Evolutionary conservation across 2,797 vertebrate genomes (phyloP).

Genomic region (Neosilurus mollespiculum): DNA sequence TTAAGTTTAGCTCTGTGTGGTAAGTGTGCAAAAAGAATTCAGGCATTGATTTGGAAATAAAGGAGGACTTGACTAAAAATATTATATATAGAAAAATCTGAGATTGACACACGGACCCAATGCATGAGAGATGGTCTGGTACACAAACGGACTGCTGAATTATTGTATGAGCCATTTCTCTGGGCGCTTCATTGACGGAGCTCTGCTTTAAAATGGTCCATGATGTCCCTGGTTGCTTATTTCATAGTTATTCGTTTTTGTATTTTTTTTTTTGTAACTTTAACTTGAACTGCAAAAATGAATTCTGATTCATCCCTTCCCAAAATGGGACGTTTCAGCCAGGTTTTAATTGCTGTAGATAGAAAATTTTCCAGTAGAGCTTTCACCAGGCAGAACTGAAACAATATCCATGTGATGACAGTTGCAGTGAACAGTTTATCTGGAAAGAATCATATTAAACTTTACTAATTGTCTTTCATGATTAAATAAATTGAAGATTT

Average conservation of each 20-base stretch:
- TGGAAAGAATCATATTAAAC: slow-evolving; percentile 11
- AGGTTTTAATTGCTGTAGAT: background rate
- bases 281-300: background rate
- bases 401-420: slow-evolving; percentile 31
- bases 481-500: background rate
- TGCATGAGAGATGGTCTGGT: too few relatives aligned
- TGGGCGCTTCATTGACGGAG: too few relatives aligned
- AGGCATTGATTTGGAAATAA: too few relatives aligned
- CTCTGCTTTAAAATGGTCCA: background rate
- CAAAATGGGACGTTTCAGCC: background rate
- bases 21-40: too few relatives aligned
- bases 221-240: background rate
- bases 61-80: too few relatives aligned
- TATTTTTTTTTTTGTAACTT: too few relatives aligned
- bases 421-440: background rate
- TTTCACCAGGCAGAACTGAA: slow-evolving; percentile 62
- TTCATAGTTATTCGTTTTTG: background rate
- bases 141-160: too few relatives aligned
- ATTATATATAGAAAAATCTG: too few relatives aligned
- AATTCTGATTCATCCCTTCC: too few relatives aligned
- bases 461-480: slow-evolving; percentile 4
- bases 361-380: background rate
- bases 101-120: too few relatives aligned
- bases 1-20: too few relatives aligned
- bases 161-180: too few relatives aligned